Evolutionary conservation across 2,797 vertebrate species (phyloP).

Genomic region (Cyprinodon diabolis): DNA sequence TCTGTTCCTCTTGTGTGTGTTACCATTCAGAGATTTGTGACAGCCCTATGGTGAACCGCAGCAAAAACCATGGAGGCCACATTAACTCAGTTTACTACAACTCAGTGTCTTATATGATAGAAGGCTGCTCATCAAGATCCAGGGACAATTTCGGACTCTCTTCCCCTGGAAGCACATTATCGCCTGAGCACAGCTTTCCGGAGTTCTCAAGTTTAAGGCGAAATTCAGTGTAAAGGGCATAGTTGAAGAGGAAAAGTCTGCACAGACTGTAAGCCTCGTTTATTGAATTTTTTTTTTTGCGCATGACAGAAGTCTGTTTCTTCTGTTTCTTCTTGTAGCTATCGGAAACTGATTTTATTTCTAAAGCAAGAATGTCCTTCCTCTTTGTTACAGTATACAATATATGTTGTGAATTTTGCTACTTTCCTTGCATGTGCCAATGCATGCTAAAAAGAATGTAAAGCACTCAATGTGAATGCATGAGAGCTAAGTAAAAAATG

Average conservation of each 20-base stretch:
- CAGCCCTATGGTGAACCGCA: conserved; percentile 76
- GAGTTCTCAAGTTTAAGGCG: conserved; percentile 80
- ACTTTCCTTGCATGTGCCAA: conserved; percentile 57
- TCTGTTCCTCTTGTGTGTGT: conserved; percentile 89
- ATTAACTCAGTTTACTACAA: conserved; percentile 86
- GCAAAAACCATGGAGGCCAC: conserved; percentile 78
- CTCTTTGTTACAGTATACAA: conserved; percentile 2
- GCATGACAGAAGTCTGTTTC: conserved; percentile 40
- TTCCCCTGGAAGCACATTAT: conserved; percentile 85
- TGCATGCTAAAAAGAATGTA: conserved; percentile 64
- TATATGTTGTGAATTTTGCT: conserved; percentile 42
- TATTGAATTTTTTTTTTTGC: conserved; percentile 41
- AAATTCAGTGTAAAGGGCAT: conserved; percentile 85
- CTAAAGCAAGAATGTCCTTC: conserved; percentile 16
- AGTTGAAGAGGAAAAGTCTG: conserved; percentile 26
- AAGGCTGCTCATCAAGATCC: conserved; percentile 81
- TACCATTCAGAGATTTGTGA: conserved; percentile 82
- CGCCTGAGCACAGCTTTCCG: conserved; percentile 75
- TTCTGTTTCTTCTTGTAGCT: conserved; percentile 32
- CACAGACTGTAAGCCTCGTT: conserved; percentile 25
- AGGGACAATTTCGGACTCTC: conserved; percentile 87
- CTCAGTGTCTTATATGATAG: conserved; percentile 86
- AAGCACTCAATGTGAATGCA: conserved; percentile 56
- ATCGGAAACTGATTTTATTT: conserved; percentile 19
- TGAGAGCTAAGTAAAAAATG: conserved; percentile 39